Evolutionary conservation across 2,113 vertebrate species (phyloP).

Genomic region (Naja naja): DNA sequence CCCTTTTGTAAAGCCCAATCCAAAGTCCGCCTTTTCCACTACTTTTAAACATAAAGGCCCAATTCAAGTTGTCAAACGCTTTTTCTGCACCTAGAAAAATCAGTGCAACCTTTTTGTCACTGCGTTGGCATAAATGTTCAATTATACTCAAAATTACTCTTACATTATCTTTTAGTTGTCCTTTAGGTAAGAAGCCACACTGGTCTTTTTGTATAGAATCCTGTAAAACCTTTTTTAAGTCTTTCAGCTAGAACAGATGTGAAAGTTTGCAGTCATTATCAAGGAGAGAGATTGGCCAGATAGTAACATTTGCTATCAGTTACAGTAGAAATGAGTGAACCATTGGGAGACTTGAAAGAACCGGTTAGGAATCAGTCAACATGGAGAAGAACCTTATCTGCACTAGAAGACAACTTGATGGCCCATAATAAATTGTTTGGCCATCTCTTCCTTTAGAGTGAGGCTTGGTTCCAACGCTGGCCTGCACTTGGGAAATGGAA

Average conservation of each 20-base stretch:
- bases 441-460: neutral
- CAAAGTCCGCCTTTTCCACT: neutral
- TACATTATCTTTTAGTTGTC: neutral
- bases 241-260: neutral
- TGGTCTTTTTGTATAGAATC: neutral
- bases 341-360: neutral
- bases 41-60: neutral
- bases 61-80: neutral
- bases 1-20: neutral
- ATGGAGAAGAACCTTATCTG: neutral
- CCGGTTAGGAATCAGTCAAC: neutral
- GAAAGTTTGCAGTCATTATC: neutral
- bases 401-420: neutral
- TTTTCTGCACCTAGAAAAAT: neutral
- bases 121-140: neutral
- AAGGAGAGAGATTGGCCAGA: neutral
- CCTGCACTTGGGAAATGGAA: neutral
- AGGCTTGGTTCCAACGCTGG: neutral
- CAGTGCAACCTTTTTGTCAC: neutral
- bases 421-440: neutral
- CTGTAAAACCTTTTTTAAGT: neutral
- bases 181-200: neutral
- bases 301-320: neutral
- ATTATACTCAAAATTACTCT: neutral
- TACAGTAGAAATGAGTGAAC: neutral